Evolutionary conservation across 2,113 vertebrate species (phyloP).

Genomic region (Ovis canadensis): DNA sequence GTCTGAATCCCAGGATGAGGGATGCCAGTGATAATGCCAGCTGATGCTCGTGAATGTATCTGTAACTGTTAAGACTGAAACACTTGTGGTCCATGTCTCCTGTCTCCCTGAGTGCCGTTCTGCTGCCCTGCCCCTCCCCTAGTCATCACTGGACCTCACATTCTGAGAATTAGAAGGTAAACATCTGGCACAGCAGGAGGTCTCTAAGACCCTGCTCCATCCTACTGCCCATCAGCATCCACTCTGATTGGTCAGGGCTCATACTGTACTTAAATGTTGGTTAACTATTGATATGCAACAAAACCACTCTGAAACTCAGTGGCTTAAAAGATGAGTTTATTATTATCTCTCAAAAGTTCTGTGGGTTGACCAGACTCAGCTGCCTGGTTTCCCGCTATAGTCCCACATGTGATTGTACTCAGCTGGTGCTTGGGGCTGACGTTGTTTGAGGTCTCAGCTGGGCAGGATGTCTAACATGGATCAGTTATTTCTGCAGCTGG

Average conservation of each 20-base stretch:
- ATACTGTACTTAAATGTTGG: not conserved
- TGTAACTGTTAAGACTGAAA: not conserved
- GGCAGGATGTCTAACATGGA: not conserved
- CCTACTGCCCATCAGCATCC: too few relatives aligned
- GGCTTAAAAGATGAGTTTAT: not conserved
- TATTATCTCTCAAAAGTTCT: not conserved
- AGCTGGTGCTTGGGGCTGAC: not conserved
- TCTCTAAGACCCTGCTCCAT: not conserved
- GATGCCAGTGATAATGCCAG: not conserved
- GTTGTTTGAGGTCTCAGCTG: not conserved
- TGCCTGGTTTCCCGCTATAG: fast-evolving
- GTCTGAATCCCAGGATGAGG: not conserved
- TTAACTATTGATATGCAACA: not conserved
- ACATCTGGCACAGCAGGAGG: not conserved
- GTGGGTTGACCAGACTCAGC: not conserved
- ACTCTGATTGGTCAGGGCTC: not conserved
- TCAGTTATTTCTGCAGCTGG: not conserved
- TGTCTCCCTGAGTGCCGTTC: not conserved
- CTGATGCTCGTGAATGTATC: not conserved
- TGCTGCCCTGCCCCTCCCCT: not conserved
- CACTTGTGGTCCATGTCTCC: not conserved
- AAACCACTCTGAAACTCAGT: not conserved
- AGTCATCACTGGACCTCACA: not conserved
- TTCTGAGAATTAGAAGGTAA: not conserved
- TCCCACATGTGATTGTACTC: not conserved